Conservation (phyloP, 2,113 vertebrate genomes). For the Anguilla rostrata region DNA sequence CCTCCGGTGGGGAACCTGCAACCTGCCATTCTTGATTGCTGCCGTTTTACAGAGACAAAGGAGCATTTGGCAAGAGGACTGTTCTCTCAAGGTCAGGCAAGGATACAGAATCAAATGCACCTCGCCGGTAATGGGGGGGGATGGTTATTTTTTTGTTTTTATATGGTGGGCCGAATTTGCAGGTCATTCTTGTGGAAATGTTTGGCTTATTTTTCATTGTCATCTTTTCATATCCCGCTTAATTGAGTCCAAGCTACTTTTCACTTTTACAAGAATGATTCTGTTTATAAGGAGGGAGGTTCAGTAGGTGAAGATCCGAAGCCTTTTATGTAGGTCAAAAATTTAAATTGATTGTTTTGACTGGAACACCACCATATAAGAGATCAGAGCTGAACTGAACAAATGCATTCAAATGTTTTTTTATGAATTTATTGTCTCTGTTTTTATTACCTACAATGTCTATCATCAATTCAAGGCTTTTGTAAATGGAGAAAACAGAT, state of each 20-base stretch:
- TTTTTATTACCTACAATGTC: not conserved
- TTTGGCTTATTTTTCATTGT: not conserved
- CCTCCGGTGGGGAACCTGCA: not conserved
- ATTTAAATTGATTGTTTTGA: not conserved
- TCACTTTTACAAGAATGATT: not conserved
- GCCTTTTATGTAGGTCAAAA: not conserved
- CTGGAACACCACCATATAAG: not conserved
- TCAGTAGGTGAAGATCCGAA: not conserved
- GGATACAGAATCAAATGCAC: conserved; percentile 54
- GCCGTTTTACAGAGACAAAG: conserved; percentile 4
- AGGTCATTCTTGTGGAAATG: not conserved
- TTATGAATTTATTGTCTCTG: not conserved
- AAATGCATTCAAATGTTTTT: not conserved
- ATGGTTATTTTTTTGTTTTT: conserved; percentile 44
- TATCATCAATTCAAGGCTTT: not conserved
- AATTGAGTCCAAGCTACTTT: not conserved
- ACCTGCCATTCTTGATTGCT: not conserved
- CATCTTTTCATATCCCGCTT: not conserved
- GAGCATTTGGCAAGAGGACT: conserved; percentile 29
- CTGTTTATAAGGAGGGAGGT: not conserved
- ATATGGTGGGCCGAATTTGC: not conserved
- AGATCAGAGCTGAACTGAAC: not conserved
- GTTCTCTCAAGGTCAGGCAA: conserved; percentile 63
- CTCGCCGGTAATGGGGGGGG: conserved; percentile 39
- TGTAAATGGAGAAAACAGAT: not conserved